These are phyloP conservation scores for Cranoglanis bouderius DNA, from an alignment of 2,113 vertebrate genomes.

Conservation along the genomic window DNA sequence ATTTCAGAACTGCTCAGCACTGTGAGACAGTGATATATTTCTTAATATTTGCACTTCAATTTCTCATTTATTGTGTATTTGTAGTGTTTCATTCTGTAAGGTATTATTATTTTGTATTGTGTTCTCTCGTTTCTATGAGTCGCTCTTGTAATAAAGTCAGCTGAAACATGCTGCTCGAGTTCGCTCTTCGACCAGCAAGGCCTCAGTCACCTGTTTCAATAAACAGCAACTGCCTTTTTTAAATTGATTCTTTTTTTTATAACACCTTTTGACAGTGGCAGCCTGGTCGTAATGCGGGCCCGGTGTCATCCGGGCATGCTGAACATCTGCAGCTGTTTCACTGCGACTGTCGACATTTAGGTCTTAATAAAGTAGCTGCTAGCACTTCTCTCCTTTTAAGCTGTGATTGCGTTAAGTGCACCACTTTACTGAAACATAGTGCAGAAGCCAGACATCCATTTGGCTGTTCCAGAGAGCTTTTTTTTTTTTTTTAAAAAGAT, in stretches of 20 bases:
- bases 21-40: not conserved
- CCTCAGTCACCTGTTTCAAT: constrained; percentile 21
- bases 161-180: not conserved
- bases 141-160: not conserved
- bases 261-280: constrained; percentile 35
- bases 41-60: not conserved
- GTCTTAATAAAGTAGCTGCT: constrained; percentile 18
- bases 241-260: not conserved
- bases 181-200: not conserved
- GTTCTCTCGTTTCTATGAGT: not conserved
- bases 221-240: not conserved
- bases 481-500: not conserved
- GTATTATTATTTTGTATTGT: not conserved
- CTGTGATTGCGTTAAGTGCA: constrained; percentile 19
- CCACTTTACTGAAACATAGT: constrained; percentile 6
- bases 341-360: constrained; percentile 6
- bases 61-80: not conserved
- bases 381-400: not conserved
- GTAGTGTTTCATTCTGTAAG: not conserved
- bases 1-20: not conserved
- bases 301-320: not conserved
- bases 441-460: not conserved
- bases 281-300: not conserved
- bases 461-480: not conserved
- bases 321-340: not conserved